phyloP scores from a whole-genome alignment of 2,113 vertebrate genomes.

The Spea multiplicata region DNA sequence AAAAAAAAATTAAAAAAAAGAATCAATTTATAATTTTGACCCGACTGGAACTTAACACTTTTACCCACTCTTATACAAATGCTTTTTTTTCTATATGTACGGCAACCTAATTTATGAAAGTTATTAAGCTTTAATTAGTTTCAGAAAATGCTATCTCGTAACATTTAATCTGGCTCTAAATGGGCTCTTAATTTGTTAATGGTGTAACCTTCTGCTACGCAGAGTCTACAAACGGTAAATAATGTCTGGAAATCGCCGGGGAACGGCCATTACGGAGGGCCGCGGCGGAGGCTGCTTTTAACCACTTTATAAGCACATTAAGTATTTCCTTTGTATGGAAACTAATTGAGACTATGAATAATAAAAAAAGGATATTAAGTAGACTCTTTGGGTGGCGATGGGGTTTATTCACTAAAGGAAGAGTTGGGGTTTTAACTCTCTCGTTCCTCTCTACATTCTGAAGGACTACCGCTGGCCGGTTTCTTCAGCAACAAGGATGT shows the following conservation, averaged over 20 bases:
- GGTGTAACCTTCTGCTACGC: slow-evolving; percentile 63
- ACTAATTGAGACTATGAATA: no score
- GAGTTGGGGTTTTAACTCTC: no score
- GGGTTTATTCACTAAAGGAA: no score
- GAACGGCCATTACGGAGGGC: slow-evolving; percentile 1
- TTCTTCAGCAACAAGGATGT: no score
- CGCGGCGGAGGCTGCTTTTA: slow-evolving; percentile 2
- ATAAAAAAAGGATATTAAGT: no score
- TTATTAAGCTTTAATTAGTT: slow-evolving; percentile 92
- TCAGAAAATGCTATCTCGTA: slow-evolving; percentile 71
- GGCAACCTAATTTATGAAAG: slow-evolving; percentile 82
- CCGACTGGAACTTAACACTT: slow-evolving; percentile 65
- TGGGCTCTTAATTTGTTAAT: slow-evolving; percentile 71
- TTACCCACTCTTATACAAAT: slow-evolving; percentile 68
- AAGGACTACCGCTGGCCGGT: no score
- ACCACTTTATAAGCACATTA: slow-evolving; percentile 22
- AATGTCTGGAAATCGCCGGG: slow-evolving; percentile 35
- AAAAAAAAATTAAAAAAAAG: slow-evolving; percentile 37
- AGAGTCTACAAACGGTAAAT: slow-evolving; percentile 66
- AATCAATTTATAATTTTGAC: slow-evolving; percentile 67
- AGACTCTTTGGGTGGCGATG: no score
- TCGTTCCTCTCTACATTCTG: no score
- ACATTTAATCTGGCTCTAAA: slow-evolving; percentile 62
- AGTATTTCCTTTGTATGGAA: not conserved
- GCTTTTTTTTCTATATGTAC: slow-evolving; percentile 66